A percentile compares a stretch with the other conserved stretches of the same genome.
Evolutionary conservation across 2,888 invertebrate species (phyloP).

Genomic region (Pseudococcus longispinus): DNA sequence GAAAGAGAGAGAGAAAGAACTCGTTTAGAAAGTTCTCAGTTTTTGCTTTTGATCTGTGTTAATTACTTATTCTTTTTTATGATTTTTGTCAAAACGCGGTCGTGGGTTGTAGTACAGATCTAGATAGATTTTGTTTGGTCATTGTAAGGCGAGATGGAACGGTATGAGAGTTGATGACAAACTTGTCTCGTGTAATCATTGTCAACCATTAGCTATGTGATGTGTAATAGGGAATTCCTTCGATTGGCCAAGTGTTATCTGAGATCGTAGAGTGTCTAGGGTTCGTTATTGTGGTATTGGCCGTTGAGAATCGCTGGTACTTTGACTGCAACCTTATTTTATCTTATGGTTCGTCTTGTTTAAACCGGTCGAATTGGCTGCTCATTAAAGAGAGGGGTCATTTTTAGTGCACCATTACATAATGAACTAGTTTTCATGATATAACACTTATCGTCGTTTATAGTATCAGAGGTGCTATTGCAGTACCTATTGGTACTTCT

Average conservation of each 20-base stretch:
- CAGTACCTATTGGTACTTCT: neutral
- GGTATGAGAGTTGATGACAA: neutral
- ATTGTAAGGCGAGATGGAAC: neutral
- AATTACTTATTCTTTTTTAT: neutral
- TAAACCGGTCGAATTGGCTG: slow-evolving; percentile 13
- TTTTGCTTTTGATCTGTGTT: neutral
- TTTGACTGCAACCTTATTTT: neutral
- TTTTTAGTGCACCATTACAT: slow-evolving; percentile 22
- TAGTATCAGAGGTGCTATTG: neutral
- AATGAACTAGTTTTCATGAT: slow-evolving; percentile 20
- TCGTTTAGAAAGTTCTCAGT: neutral
- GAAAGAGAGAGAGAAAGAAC: neutral
- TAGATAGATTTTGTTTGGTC: neutral
- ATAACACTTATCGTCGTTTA: neutral
- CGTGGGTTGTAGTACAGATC: neutral
- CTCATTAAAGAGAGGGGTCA: slow-evolving; percentile 22
- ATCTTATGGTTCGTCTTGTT: neutral
- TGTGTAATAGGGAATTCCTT: neutral
- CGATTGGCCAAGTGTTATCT: neutral
- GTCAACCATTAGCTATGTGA: neutral
- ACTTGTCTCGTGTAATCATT: neutral
- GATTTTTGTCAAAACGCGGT: neutral
- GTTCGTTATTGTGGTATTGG: neutral
- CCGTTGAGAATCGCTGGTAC: neutral
- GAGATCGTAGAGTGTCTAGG: neutral